Evolutionary conservation across 1,140 invertebrate species (phyloP), one percentile per base, ranked within the genome.

Genomic region (Chironomus tepperi): DNA sequence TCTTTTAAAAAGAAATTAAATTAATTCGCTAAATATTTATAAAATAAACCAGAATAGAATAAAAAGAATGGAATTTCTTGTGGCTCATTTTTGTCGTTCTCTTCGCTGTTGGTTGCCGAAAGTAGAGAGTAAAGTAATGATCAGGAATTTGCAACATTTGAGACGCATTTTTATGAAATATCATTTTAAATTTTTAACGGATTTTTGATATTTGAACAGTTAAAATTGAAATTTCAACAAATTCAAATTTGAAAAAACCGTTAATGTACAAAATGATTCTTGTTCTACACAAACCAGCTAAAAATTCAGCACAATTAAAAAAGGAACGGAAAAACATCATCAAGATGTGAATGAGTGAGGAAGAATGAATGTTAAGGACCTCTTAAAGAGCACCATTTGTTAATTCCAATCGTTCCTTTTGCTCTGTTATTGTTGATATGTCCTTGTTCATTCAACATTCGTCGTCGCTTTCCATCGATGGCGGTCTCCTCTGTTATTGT

Each of bases 21-120:
- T 57, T 57, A 57, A 57, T 57, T 57, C n/a, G 47, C 47, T n/a
- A 57, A n/a, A 57, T n/a, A n/a, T 57, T 57, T 57, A 57, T 57
- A 47, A 47, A 10, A 47, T 47, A 57, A 57, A 57, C 47, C 47
- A 57, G 47, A 57, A 57, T 57, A 57, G 47, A 57, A 57, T 8
- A 57, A 34, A 34, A 34, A 57, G 47, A 57, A 57, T 57, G 47
- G 47, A 57, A 57, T 57, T 8, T 57, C 47, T 57, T 57, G 47
- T n/a, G 47, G 47, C 47, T 57, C 3, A 57, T 57, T 57, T 57
- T 57, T 57, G 47, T 57, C 47, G 47, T 57, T 57, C n/a, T 12
- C 47, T 57, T 57, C 47, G 47, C 47, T 57, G 47, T 57, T 57
- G 47, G 47, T 57, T 57, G 10, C n/a, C 47, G 47, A 12, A 57